These are phyloP conservation scores for Erebia palarica DNA, from an alignment of 2,888 invertebrate genomes.

Conservation along the genomic window DNA sequence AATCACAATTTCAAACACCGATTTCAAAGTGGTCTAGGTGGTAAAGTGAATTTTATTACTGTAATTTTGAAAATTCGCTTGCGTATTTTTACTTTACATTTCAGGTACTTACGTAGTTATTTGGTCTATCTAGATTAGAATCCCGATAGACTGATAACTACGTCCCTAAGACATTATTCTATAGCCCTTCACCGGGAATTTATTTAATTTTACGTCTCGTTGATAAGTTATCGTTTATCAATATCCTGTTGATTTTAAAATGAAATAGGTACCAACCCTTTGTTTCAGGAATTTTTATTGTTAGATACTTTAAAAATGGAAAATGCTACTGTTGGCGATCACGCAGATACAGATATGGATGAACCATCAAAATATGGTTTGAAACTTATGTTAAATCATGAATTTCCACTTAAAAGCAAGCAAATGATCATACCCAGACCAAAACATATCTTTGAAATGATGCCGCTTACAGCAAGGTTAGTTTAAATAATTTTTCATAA, in stretches of 20 bases:
- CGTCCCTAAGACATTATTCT: neutral
- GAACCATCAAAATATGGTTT: slow-evolving; percentile 86
- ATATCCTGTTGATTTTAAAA: neutral
- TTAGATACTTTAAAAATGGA: slow-evolving; percentile 37
- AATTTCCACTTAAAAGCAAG: slow-evolving; percentile 87
- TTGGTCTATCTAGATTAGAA: too few relatives aligned
- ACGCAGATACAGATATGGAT: slow-evolving; percentile 48
- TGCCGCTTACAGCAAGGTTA: slow-evolving; percentile 88
- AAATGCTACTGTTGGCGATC: slow-evolving; percentile 44
- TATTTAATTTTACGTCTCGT: too few relatives aligned
- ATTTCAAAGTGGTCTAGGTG: too few relatives aligned
- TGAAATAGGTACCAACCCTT: neutral
- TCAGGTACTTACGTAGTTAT: neutral
- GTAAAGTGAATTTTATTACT: too few relatives aligned
- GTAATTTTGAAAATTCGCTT: too few relatives aligned
- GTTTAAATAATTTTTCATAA: neutral
- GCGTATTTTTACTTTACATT: neutral
- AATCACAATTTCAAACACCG: too few relatives aligned
- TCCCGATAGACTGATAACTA: too few relatives aligned
- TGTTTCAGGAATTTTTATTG: neutral
- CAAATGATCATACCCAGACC: slow-evolving; percentile 85
- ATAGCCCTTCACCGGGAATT: too few relatives aligned
- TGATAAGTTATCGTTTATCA: too few relatives aligned
- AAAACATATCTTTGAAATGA: slow-evolving; percentile 86
- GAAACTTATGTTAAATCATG: slow-evolving; percentile 88